These are phyloP conservation scores for Xiphorhynchus erythropygius DNA, from an alignment of 2,797 vertebrate species.

Conservation along the genomic window DNA sequence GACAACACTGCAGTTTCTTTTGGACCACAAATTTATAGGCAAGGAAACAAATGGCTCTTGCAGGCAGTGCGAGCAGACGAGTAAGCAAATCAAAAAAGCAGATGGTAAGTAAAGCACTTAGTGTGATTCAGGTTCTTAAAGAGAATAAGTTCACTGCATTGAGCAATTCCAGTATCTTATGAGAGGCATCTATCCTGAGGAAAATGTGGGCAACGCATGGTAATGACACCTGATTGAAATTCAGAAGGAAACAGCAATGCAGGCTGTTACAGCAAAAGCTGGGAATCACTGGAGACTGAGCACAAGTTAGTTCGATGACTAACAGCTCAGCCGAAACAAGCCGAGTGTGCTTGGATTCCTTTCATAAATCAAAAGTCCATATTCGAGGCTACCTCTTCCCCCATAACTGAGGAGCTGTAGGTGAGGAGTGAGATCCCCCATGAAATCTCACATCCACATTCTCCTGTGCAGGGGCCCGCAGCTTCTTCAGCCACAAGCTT, in stretches of 20 bases:
- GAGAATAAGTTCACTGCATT: constrained; percentile 3
- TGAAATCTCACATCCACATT: background rate
- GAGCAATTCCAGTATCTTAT: background rate
- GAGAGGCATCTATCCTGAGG: constrained; percentile 30
- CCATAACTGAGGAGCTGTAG: background rate
- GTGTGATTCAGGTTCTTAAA: constrained; percentile 34
- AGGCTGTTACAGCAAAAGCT: background rate
- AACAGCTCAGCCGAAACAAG: background rate
- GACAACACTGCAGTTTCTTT: constrained; percentile 23
- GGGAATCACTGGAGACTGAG: background rate
- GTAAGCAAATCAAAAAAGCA: constrained; percentile 58
- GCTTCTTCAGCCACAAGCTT: background rate
- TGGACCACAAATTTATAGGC: constrained; percentile 31
- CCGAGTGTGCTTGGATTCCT: background rate
- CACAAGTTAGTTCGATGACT: background rate
- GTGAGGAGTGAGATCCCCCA: background rate
- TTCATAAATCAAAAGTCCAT: background rate
- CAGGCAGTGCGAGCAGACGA: background rate
- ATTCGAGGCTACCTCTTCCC: background rate
- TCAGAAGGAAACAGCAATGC: constrained; percentile 29
- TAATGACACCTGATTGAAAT: constrained; percentile 42
- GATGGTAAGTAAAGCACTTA: constrained; percentile 35
- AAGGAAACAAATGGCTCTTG: constrained; percentile 44
- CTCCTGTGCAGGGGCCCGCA: background rate
- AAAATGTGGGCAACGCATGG: background rate